These are phyloP conservation scores for Paramuricea clavata DNA, from an alignment of 92 coral and sea anemone species.

Conservation along the genomic window DNA sequence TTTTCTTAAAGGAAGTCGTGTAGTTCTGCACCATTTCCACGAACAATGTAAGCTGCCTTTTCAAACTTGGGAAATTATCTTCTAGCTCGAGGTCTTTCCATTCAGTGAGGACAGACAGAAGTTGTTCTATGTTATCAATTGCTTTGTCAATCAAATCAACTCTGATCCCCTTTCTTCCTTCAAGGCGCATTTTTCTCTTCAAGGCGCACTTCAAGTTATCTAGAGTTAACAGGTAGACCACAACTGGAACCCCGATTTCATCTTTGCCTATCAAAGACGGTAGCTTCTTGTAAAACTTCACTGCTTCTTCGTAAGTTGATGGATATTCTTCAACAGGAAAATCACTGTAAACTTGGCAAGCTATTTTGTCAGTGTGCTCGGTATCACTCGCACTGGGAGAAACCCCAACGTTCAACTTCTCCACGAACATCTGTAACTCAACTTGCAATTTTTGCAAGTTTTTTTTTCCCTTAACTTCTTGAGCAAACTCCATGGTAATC, in stretches of 20 bases:
- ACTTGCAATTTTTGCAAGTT: neutral
- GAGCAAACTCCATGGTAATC: neutral
- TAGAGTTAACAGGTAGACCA: neutral
- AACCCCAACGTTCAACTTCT: neutral
- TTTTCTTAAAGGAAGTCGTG: neutral
- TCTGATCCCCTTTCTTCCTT: neutral
- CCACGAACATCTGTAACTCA: neutral
- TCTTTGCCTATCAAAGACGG: neutral
- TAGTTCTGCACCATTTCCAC: neutral
- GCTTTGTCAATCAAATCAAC: too few relatives aligned
- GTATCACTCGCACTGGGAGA: neutral
- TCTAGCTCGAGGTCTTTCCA: neutral
- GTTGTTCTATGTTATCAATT: too few relatives aligned
- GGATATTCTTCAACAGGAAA: neutral
- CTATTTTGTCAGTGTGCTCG: neutral
- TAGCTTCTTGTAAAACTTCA: neutral
- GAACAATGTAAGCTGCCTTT: neutral
- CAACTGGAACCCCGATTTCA: neutral
- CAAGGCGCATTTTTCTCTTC: neutral
- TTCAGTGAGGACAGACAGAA: neutral
- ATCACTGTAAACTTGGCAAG: neutral
- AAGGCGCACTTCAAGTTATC: neutral
- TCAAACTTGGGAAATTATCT: neutral
- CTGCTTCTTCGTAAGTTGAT: neutral
- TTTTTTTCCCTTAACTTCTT: neutral